Evolutionary conservation across 2,113 vertebrate genomes (phyloP).

Genomic region (Pelusios castaneus): DNA sequence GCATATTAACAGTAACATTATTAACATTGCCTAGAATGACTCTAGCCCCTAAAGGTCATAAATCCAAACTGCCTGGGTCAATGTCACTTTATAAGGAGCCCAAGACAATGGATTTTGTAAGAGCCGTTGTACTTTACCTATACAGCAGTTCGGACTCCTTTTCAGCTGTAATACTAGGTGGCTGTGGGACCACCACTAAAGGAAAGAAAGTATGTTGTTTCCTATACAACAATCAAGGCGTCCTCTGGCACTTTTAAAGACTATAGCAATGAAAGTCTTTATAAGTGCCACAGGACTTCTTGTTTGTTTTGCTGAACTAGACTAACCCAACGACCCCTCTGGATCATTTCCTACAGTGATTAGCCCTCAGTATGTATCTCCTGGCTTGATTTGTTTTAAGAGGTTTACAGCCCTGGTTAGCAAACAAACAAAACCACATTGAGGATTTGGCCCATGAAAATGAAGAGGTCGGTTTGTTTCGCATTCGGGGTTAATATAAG

Average conservation of each 20-base stretch:
- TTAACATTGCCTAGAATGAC: neutral
- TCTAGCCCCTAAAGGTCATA: neutral
- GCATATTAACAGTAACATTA: neutral
- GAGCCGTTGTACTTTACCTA: neutral
- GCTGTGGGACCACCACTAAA: neutral
- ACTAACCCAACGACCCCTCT: too few relatives aligned
- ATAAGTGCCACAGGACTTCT: too few relatives aligned
- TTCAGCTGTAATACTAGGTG: neutral
- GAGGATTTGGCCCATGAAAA: constrained; percentile 18
- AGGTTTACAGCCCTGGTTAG: neutral
- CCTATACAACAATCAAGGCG: too few relatives aligned
- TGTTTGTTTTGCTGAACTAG: too few relatives aligned
- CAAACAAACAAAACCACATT: neutral
- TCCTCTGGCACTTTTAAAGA: too few relatives aligned
- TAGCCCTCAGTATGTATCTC: neutral
- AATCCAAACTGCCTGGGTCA: neutral
- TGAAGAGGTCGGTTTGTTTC: neutral
- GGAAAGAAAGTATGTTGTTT: neutral
- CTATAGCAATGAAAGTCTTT: too few relatives aligned
- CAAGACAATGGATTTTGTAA: neutral
- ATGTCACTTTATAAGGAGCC: neutral
- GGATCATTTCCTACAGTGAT: neutral
- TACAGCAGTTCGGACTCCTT: neutral
- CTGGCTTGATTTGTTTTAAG: neutral
- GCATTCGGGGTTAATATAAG: constrained; percentile 55